Conservation (phyloP, 2,113 vertebrate genomes). For the Oreochromis niloticus region DNA sequence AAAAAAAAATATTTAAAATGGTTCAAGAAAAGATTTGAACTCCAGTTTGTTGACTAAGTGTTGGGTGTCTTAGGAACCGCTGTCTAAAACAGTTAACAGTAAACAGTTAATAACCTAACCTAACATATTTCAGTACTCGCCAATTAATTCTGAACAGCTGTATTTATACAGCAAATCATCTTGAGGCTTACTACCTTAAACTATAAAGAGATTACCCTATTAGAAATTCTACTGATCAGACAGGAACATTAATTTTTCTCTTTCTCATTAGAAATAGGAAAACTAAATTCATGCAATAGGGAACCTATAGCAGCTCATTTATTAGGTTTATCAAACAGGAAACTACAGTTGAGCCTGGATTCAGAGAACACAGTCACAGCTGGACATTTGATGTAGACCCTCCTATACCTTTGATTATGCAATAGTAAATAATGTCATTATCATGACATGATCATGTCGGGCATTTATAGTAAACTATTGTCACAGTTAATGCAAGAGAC, state of each 20-base stretch:
- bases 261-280: background rate
- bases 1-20: background rate
- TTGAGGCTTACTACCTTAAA: background rate
- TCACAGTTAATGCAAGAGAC: background rate
- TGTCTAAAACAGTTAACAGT: background rate
- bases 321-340: background rate
- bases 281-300: background rate
- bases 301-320: background rate
- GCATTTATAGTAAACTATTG: background rate
- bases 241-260: background rate
- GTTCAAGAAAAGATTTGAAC: background rate
- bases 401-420: background rate
- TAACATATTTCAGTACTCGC: fast-evolving
- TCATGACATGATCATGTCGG: background rate
- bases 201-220: background rate
- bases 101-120: background rate
- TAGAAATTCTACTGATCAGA: background rate
- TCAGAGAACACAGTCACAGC: background rate
- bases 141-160: background rate
- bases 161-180: background rate
- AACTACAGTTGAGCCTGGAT: background rate
- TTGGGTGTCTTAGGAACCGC: fast-evolving
- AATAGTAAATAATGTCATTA: background rate
- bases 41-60: background rate
- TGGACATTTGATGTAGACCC: background rate